A percentile compares a stretch with the other conserved stretches of the same genome.
These are phyloP conservation scores for Allygus modestus DNA, from an alignment of 2,888 invertebrate genomes.

Conservation along the genomic window DNA sequence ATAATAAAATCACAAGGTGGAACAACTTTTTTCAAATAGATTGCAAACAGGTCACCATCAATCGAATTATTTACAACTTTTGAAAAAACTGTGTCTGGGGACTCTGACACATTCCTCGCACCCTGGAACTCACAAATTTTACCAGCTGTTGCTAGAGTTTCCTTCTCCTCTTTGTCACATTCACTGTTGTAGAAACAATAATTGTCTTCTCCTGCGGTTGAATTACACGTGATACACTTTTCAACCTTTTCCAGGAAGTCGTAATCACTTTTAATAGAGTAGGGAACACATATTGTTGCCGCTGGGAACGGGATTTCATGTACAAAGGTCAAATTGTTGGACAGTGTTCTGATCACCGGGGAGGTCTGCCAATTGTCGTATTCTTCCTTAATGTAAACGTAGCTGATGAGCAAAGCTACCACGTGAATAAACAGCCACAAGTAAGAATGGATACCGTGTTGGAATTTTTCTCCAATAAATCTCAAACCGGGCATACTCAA, in stretches of 20 bases:
- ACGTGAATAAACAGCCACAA: neutral
- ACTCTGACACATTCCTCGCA: neutral
- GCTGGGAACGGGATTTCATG: conserved; percentile 8
- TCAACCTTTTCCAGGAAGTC: neutral
- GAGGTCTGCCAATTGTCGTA: conserved; percentile 31
- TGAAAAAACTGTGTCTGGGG: neutral
- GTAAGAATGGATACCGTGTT: neutral
- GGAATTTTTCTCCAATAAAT: neutral
- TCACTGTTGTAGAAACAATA: neutral
- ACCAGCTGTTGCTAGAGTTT: neutral
- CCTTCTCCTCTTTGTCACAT: neutral
- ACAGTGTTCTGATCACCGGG: neutral
- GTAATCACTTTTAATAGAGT: neutral
- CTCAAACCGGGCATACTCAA: conserved; percentile 16
- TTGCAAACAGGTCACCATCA: neutral
- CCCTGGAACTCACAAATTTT: neutral
- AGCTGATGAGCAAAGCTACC: conserved; percentile 4
- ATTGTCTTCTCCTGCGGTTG: neutral
- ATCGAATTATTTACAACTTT: neutral
- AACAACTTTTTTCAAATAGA: neutral
- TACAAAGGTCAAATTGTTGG: conserved; percentile 20
- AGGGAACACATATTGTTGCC: neutral
- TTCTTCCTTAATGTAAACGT: neutral
- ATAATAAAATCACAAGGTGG: conserved; percentile 11
- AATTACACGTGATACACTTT: neutral